Base-by-base conservation (phyloP, 1,140 invertebrate genomes). In the Saccostrea cuccullata region DNA sequence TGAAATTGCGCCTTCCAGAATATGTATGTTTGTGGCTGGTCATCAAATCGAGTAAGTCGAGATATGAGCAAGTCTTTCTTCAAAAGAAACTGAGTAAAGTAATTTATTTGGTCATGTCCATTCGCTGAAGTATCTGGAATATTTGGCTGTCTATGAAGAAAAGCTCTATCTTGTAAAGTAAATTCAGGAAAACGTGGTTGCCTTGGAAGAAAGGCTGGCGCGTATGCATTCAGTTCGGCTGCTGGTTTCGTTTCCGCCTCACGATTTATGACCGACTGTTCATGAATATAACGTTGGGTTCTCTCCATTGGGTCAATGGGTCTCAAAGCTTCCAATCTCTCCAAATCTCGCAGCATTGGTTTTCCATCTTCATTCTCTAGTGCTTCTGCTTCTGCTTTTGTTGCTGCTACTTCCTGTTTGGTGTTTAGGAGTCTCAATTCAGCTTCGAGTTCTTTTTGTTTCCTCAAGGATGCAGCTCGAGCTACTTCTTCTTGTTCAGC, bases 21-120 rank as follows among this genome's bases (percentile, higher is more conserved):
- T 23, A 70, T 70, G 67, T 70, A 8, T 70, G 67, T 70, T n/a
- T n/a, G 30, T 36, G 30, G 30, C 30, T 36, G 30, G 30, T 36
- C 30, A 36, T 36, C 30, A 36, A 36, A 36, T 23, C 30, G n/a
- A 36, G 84, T 70, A 30, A 70, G 84, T 20, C 84, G 55, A 67
- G 84, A 86, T 5, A 26, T n/a, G 1, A 86, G 60, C 58, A 86
- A 36, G 26, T 70, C 84, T 11, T 86, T 86, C 30, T 86, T 86
- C 11, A 86, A 11, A 1, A 86, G n/a, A 67, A 30, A 86, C 58
- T 67, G 67, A 15, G 84, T 64, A 0, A 86, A 86, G 82, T 82
- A 26, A 12, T 70, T 17, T 12, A 70, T 26, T 70, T 70, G 67
- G 23, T 70, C 67, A 11, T n/a, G 67, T 70, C n/a, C 23, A n/a